Conservation (phyloP, 2,888 invertebrate species). For the Bedellia somnulentella region DNA sequence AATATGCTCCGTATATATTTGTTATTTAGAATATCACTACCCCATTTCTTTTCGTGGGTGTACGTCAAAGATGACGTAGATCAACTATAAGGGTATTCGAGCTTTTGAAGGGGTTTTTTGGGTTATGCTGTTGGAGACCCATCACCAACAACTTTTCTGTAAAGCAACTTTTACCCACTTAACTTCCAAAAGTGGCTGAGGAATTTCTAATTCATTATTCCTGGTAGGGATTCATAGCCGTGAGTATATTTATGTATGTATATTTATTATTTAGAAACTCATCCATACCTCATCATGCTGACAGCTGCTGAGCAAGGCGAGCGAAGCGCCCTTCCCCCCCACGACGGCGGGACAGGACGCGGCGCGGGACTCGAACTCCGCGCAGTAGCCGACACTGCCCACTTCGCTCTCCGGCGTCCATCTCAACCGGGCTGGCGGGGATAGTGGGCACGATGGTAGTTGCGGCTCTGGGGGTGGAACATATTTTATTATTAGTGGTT, state of each 20-base stretch:
- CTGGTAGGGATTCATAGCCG: not conserved
- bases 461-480: conserved; percentile 12
- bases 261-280: not conserved
- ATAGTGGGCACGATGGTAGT: conserved; percentile 15
- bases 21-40: too few relatives aligned
- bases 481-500: not conserved
- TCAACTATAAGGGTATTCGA: too few relatives aligned
- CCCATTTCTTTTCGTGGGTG: too few relatives aligned
- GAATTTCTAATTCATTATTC: too few relatives aligned
- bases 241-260: not conserved
- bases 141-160: too few relatives aligned
- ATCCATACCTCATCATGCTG: conserved; percentile 42
- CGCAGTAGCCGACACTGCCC: conserved; percentile 26
- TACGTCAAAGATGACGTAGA: too few relatives aligned
- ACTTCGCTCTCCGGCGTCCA: conserved; percentile 22
- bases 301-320: too few relatives aligned
- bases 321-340: conserved; percentile 80
- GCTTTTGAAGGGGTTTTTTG: too few relatives aligned
- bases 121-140: too few relatives aligned
- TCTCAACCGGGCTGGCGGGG: conserved; percentile 20
- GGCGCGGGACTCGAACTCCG: conserved; percentile 40
- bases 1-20: too few relatives aligned
- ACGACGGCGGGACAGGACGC: conserved; percentile 61
- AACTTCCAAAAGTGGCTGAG: too few relatives aligned
- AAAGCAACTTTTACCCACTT: too few relatives aligned